A percentile compares a stretch with the other conserved stretches of the same genome.
phyloP scores from a whole-genome alignment of 2,888 invertebrate species.

The Lochmaea capreae region DNA sequence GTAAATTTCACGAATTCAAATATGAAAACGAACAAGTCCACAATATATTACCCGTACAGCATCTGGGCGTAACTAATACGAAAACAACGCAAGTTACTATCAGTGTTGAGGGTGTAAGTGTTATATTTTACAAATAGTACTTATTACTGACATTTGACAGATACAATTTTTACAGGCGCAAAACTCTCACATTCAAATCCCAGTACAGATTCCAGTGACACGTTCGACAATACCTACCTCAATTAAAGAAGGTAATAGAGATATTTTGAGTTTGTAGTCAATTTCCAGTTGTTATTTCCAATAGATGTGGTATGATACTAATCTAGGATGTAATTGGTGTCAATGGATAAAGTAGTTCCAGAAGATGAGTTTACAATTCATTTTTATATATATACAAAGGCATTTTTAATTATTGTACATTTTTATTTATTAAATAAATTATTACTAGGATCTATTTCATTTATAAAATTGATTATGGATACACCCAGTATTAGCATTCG shows the following conservation, averaged over 20 bases:
- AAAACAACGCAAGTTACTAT: conserved; percentile 12
- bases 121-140: not conserved
- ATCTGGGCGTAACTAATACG: not conserved
- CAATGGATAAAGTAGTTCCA: no score
- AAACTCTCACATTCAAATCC: conserved; percentile 4
- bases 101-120: not conserved
- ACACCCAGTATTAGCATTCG: no score
- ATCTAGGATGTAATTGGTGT: no score
- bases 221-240: not conserved
- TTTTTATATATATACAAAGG: no score
- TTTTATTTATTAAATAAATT: no score
- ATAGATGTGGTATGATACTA: no score
- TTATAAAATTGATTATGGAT: no score
- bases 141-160: not conserved
- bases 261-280: not conserved
- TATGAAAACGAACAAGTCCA: not conserved
- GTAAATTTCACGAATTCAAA: not conserved
- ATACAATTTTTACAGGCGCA: not conserved
- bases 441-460: no score
- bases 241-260: not conserved
- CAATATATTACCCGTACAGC: not conserved
- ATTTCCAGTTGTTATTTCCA: no score
- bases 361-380: no score
- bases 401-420: no score
- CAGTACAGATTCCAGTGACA: not conserved